Conservation (phyloP, 2,797 vertebrate genomes). For the Danio jaintianensis region DNA sequence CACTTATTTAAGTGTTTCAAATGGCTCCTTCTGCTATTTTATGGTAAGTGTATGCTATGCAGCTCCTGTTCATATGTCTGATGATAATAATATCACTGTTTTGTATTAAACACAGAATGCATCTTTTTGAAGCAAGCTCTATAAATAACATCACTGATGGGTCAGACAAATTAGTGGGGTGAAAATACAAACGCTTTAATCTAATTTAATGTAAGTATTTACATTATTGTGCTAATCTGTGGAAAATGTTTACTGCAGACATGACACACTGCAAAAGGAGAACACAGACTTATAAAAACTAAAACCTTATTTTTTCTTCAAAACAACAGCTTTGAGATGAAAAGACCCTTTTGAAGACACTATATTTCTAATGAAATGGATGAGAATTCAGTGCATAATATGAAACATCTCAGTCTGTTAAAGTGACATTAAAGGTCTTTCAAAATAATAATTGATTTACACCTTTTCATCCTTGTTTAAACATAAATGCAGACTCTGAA, state of each 20-base stretch:
- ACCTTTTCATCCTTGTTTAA: background rate
- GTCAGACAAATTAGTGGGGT: background rate
- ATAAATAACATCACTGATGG: background rate
- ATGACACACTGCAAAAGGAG: background rate
- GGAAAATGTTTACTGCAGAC: background rate
- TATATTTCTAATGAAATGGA: conserved; percentile 23
- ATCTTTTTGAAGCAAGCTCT: background rate
- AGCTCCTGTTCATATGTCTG: background rate
- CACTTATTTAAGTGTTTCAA: conserved; percentile 40
- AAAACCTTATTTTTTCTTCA: background rate
- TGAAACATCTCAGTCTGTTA: conserved; percentile 9
- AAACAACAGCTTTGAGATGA: conserved; percentile 3
- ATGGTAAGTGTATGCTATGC: background rate
- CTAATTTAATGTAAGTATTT: conserved; percentile 4
- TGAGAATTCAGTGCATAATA: conserved; percentile 24
- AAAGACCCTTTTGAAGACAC: background rate
- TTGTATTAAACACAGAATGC: conserved; percentile 9
- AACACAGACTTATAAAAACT: background rate
- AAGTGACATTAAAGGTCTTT: conserved; percentile 2
- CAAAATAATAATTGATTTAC: background rate
- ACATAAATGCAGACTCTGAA: too few species aligned
- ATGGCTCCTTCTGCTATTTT: conserved; percentile 35
- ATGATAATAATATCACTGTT: background rate
- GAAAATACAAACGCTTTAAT: conserved; percentile 6
- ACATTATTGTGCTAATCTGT: background rate